Percentiles rank a stretch among this genome's conserved stretches.
Conservation (phyloP, 2,797 vertebrate genomes). For the Labeo calbasu region DNA sequence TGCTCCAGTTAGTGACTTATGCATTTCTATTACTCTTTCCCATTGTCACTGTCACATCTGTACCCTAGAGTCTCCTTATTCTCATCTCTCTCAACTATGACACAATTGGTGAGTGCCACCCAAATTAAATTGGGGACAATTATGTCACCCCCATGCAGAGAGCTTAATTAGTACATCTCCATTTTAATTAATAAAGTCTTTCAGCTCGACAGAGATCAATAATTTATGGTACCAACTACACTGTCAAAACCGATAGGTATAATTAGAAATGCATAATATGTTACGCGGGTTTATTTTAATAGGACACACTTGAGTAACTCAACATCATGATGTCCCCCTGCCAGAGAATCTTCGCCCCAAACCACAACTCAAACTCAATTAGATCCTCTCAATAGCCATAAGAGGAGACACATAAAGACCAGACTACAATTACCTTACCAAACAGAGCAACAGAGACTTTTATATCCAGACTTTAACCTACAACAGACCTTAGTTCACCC, state of each 20-base stretch:
- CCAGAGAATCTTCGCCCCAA: constrained; percentile 63
- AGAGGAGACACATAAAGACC: not conserved
- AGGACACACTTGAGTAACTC: constrained; percentile 62
- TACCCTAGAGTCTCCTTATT: constrained; percentile 8
- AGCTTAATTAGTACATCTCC: constrained; percentile 75
- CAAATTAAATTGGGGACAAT: constrained; percentile 72
- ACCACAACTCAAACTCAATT: constrained; percentile 58
- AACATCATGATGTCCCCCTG: constrained; percentile 38
- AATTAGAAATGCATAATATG: constrained; percentile 69
- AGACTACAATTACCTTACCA: not conserved
- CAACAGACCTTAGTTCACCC: not conserved
- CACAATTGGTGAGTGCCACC: constrained; percentile 69
- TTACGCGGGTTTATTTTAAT: constrained; percentile 65
- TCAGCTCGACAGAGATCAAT: constrained; percentile 72
- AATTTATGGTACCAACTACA: constrained; percentile 64
- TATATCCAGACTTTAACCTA: not conserved
- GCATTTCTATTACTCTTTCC: not conserved
- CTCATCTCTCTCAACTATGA: constrained; percentile 62
- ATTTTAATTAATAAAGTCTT: constrained; percentile 78
- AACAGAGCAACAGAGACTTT: not conserved
- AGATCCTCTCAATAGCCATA: not conserved
- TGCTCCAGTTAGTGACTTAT: not conserved
- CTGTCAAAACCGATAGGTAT: constrained; percentile 69
- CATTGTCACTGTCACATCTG: not conserved
- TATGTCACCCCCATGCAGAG: constrained; percentile 69